These are phyloP conservation scores for Tromatobia lineatoria DNA, from an alignment of 2,888 invertebrate genomes.

Conservation along the genomic window DNA sequence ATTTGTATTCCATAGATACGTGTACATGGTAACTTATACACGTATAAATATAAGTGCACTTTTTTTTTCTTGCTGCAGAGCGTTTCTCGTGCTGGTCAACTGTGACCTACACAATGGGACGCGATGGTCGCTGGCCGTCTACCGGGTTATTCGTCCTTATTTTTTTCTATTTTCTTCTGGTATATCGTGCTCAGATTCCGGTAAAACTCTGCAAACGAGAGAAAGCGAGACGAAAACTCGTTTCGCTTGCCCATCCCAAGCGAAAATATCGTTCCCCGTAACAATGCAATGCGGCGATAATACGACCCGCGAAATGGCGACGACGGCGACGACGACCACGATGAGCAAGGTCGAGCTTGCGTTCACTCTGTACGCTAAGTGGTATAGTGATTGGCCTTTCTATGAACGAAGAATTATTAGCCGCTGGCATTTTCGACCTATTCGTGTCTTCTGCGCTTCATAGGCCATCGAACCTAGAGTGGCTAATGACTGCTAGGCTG, in stretches of 20 bases:
- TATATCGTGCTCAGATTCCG: conserved; percentile 47
- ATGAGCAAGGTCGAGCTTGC: conserved; percentile 8
- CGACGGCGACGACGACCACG: conserved; percentile 36
- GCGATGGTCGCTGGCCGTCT: conserved; percentile 40
- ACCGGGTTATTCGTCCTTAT: conserved; percentile 32
- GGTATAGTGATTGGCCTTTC: neutral
- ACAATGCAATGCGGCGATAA: conserved; percentile 68
- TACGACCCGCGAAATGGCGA: conserved; percentile 56
- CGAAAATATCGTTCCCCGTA: conserved; percentile 66
- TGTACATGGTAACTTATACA: conserved; percentile 27
- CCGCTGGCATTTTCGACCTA: neutral
- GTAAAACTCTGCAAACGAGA: conserved; percentile 13
- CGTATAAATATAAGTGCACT: conserved; percentile 62
- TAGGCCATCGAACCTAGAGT: neutral
- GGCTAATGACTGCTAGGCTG: neutral
- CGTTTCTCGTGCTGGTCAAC: conserved; percentile 34
- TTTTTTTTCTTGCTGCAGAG: conserved; percentile 44
- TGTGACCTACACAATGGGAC: conserved; percentile 63
- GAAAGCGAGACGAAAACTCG: conserved; percentile 57
- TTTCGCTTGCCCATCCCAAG: conserved; percentile 56
- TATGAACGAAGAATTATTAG: neutral
- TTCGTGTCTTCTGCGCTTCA: neutral
- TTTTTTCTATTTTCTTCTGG: conserved; percentile 38
- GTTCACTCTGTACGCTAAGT: no score
- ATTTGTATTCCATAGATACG: conserved; percentile 15